Percentiles rank a stretch among this genome's conserved stretches.
These are phyloP conservation scores for Galendromus occidentalis DNA, from an alignment of 1,140 invertebrate genomes.

Conservation along the genomic window DNA sequence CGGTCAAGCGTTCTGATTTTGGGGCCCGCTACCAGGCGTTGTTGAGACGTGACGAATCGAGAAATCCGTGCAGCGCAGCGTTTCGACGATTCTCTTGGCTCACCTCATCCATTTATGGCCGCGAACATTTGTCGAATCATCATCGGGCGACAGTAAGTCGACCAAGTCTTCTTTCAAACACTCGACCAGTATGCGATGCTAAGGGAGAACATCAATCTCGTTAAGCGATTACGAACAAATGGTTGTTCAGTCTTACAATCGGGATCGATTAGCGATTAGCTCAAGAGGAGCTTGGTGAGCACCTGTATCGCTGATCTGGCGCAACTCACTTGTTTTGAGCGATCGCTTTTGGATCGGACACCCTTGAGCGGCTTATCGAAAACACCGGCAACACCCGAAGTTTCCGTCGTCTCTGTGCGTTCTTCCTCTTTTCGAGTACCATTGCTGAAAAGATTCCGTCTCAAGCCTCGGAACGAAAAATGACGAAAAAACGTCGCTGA, in stretches of 20 bases:
- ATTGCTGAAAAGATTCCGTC: slow-evolving; percentile 4
- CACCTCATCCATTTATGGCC: slow-evolving; percentile 7
- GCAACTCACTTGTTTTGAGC: background rate
- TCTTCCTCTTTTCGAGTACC: background rate
- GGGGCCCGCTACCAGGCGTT: background rate
- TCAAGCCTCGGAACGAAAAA: background rate
- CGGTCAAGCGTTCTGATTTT: too few relatives aligned
- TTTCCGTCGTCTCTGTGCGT: background rate
- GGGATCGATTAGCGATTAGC: background rate
- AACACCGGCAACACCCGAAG: background rate
- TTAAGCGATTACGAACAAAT: background rate
- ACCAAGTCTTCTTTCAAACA: slow-evolving; percentile 2
- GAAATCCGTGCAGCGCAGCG: background rate
- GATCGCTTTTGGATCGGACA: background rate
- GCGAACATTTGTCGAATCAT: background rate
- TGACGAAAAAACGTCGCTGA: slow-evolving; percentile 5
- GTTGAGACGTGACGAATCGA: background rate
- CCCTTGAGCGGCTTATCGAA: background rate
- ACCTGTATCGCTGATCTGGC: background rate
- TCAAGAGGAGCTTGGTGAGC: background rate
- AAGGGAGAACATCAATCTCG: background rate
- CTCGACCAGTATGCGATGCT: background rate
- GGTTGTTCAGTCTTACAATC: background rate
- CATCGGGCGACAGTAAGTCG: background rate
- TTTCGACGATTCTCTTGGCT: background rate